Evolutionary conservation across 2,797 vertebrate species (phyloP), one percentile per base, ranked within the genome.

Genomic region (Rhyacichthys aspro): DNA sequence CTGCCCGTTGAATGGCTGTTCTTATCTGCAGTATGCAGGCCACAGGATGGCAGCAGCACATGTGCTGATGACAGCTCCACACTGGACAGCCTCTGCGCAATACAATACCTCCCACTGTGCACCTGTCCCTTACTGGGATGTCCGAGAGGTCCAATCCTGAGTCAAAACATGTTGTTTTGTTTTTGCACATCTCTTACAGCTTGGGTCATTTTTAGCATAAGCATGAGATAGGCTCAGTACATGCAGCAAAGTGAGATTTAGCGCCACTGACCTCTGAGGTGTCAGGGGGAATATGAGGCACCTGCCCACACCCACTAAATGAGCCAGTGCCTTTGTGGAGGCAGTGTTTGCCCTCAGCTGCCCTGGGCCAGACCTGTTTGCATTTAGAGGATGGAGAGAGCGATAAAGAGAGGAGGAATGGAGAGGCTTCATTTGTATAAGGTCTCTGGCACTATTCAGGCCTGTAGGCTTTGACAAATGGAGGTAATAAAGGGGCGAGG

Each of bases 371-470:
- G 79, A 76, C 71, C 76, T 91, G 88, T 93, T 93, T 93, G 85
- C 89, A 71, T 81, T 86, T 59, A 9, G 55, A 56, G 77, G 75
- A 83, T 83, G 79, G 72, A 80, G 69, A 53, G 74, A 81, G 78
- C 15, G 74, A 81, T 83, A 86, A 82, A 86, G 68, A 60, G 79
- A 79, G 79, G 77, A 78, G 79, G 70, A 78, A 58, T 90, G 84
- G 80, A 91, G 89, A 82, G 83, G 89, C 84, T 89, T 79, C 86
- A 88, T 91, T 91, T 93, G 92, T 91, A 90, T 87, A 88, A 88
- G 81, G 83, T 87, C 87, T 88, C 78, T 76, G 82, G 83, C 83
- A 82, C 88, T 83, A 92, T 92, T 92, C 90, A 92, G 71, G 70
- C 77, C 82, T 72, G 67, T 59, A 63, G 81, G 82, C 85, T 86